These are phyloP conservation scores for Bryconaethiops microstoma DNA, from an alignment of 2,797 vertebrate species.

Conservation along the genomic window DNA sequence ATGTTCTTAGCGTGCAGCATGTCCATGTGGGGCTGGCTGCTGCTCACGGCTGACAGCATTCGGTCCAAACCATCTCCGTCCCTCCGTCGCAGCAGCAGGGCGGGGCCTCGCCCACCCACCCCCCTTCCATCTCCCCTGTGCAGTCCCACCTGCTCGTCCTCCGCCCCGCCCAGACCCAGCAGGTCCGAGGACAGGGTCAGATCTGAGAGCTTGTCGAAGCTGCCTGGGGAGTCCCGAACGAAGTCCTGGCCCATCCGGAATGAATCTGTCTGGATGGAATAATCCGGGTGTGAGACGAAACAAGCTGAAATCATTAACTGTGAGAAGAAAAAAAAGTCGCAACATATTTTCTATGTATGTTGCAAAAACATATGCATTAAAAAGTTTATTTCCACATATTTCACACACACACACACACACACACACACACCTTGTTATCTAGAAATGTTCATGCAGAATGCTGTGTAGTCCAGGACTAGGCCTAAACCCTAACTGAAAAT, in stretches of 20 bases:
- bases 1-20: slow-evolving; percentile 40
- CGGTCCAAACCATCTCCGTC: slow-evolving; percentile 64
- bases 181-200: slow-evolving; percentile 74
- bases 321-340: too few relatives aligned
- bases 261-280: slow-evolving; percentile 85
- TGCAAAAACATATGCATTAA: too few relatives aligned
- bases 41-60: slow-evolving; percentile 73
- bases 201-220: slow-evolving; percentile 71
- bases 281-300: background rate
- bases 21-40: slow-evolving; percentile 55
- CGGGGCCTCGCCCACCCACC: slow-evolving; percentile 49
- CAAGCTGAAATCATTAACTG: too few relatives aligned
- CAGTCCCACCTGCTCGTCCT: slow-evolving; percentile 56
- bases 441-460: too few relatives aligned
- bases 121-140: slow-evolving; percentile 52
- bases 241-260: slow-evolving; percentile 90
- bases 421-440: too few relatives aligned
- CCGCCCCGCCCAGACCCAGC: slow-evolving; percentile 67
- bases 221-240: slow-evolving; percentile 75
- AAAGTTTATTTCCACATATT: too few relatives aligned
- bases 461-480: too few relatives aligned
- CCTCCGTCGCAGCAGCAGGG: slow-evolving; percentile 67
- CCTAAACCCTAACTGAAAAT: too few relatives aligned
- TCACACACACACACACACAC: too few relatives aligned
- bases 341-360: too few relatives aligned